Base-by-base conservation (phyloP, 2,888 invertebrate species). In the Loripinus fragilis region DNA sequence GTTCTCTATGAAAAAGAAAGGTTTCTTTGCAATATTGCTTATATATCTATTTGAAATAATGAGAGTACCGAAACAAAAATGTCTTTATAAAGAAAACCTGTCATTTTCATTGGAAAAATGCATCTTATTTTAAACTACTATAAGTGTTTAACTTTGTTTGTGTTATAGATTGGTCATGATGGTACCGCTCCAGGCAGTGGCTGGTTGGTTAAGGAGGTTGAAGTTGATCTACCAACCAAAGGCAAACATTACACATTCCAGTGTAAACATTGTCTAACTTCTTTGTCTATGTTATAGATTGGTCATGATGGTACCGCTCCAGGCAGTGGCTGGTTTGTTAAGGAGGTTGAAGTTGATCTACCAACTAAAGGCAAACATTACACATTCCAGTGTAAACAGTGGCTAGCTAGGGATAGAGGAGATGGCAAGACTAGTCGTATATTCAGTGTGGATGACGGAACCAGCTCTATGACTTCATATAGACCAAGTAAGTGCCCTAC, bases 301-400 rank as follows among this genome's bases (percentile, higher is more conserved):
- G 93, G 93, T 0, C 93, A 93, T 86, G 93, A 94, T 76, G 93
- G 93, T 25, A 89, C 90, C 17, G 88, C 90, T 7, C 90, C 91
- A 15, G 92, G 91, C 5, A 87, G 87, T 48, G 93, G 93, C 12
- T 94, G 94, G 94, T 93, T 91, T 76, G 80, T 94, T 17, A 92
- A 93, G 78, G 90, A 92, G 52, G 84, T 94, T 23, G 91, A 92
- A 70, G 87, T 94, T 2, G 92, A 93, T 79, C 85, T 93, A 82
- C 93, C 94, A 10, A 92, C 91, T 10, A 93, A 92, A 81, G 93
- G 93, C 8, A 91, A 90, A 80, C 90, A 92, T 74, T 94, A 93
- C 85, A 88, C 88, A 70, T 93, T 94, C 85, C 83, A 78, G 5
- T 93, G 93, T 83, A 90, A 90, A 68, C 86, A 90, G 78, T 94